Conservation (phyloP, 2,797 vertebrate species). For the Aeoliscus strigatus region DNA sequence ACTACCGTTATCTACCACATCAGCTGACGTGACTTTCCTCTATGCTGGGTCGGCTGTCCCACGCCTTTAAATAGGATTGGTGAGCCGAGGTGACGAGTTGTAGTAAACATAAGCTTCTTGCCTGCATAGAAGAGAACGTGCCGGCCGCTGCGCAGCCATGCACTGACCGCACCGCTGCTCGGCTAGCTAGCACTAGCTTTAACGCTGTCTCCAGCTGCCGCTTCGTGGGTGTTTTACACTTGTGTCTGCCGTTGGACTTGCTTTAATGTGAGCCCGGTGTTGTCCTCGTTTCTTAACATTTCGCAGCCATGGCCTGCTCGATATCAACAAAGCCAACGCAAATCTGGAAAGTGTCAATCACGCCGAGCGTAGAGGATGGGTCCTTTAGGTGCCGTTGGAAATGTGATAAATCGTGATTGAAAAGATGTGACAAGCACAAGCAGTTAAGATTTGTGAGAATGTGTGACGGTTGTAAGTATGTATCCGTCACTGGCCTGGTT, state of each 20-base stretch:
- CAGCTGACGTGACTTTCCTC: neutral
- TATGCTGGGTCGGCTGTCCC: neutral
- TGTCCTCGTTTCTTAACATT: slow-evolving; percentile 15
- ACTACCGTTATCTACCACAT: no score
- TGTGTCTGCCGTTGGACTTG: neutral
- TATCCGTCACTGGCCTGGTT: no score
- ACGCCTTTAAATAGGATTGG: neutral
- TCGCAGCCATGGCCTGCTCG: slow-evolving; percentile 1
- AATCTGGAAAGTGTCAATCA: slow-evolving; percentile 20
- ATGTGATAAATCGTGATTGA: no score
- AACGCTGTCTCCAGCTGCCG: no score
- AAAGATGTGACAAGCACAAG: no score
- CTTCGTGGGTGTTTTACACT: slow-evolving; percentile 15
- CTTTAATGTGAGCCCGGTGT: neutral
- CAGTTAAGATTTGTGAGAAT: no score
- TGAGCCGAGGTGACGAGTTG: neutral
- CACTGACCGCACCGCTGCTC: slow-evolving; percentile 38
- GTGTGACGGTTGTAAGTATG: no score
- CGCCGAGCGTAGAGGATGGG: neutral
- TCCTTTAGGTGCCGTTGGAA: slow-evolving; percentile 29
- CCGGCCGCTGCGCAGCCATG: slow-evolving; percentile 51
- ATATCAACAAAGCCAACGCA: slow-evolving; percentile 33
- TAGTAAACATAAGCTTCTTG: slow-evolving; percentile 44
- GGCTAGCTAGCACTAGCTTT: slow-evolving; percentile 38
- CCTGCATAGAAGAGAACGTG: slow-evolving; percentile 44